Base-by-base conservation (phyloP, 2,888 invertebrate genomes). In the Aspidapion aeneum region DNA sequence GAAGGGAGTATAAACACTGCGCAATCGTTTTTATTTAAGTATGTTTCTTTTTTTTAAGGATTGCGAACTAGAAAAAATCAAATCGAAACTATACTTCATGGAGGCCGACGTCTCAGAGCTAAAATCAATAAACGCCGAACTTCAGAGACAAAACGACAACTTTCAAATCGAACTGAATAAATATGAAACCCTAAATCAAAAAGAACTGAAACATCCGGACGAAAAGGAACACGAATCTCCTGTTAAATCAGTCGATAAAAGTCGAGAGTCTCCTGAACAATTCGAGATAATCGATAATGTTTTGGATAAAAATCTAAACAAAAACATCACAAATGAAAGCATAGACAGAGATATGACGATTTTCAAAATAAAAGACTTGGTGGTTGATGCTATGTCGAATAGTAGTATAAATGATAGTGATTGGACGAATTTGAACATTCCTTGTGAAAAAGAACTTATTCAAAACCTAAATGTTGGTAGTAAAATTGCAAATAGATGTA, bases 251-350 rank as follows among this genome's bases (percentile, higher is more conserved):
- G 35, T 3, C 35, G 12, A 35, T 35, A n/a, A n/a, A n/a, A n/a
- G n/a, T n/a, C 5, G 35, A 35, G 86, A 87, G 69, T 35, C 35
- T 35, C 12, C 12, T 3, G 35, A 35, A 35, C 35, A 85, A 72
- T 87, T 87, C 77, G 87, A 87, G 77, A 85, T 87, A 71, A 85
- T 87, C 68, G 73, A 74, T 58, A 70, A 35, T 7, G 12, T 7
- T 35, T 7, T 35, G 35, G 12, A 35, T 12, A 35, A 7, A 35
- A 12, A 35, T 35, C 35, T 35, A 35, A 12, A 35, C 3, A 35
- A 35, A 7, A 35, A 35, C 12, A 12, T 35, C 5, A 35, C 35
- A 3, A 35, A 35, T 7, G 35, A 35, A 35, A 35, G 35, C 35
- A 35, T 35, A 7, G 35, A 35, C 12, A 35, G 70, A 63, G 70